Evolutionary conservation across 2,113 vertebrate species (phyloP).

Genomic region (Grus americana): DNA sequence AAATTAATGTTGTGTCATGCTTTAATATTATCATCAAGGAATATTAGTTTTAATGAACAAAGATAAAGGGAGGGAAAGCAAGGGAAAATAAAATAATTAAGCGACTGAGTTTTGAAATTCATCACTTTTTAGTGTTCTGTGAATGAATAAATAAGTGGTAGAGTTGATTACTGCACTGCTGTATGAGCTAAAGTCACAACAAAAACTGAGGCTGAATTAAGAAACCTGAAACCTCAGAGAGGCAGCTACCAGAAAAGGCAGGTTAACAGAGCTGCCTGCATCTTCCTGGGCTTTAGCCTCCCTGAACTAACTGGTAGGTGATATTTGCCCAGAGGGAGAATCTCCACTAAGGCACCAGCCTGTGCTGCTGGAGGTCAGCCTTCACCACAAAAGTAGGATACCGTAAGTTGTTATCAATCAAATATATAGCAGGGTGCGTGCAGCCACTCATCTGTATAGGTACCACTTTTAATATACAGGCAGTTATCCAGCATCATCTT

Average conservation of each 20-base stretch:
- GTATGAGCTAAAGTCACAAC: background rate
- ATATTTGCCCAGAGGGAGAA: background rate
- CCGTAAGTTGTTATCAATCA: background rate
- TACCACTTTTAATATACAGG: background rate
- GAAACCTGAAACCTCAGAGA: background rate
- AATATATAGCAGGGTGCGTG: background rate
- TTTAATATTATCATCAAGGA: slow-evolving; percentile 29
- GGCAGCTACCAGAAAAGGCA: background rate
- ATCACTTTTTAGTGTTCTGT: background rate
- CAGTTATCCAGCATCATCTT: background rate
- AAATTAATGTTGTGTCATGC: slow-evolving; percentile 9
- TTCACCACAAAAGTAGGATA: background rate
- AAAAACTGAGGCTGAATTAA: background rate
- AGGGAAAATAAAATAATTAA: slow-evolving; percentile 20
- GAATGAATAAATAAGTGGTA: background rate
- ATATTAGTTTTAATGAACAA: slow-evolving; percentile 40
- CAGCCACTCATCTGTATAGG: background rate
- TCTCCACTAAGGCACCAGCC: background rate
- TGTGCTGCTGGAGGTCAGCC: background rate
- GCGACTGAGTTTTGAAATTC: background rate
- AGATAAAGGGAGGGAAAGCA: background rate
- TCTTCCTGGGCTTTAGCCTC: background rate
- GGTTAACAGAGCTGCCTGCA: background rate
- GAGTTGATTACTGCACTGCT: background rate
- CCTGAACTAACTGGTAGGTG: background rate